phyloP scores from a whole-genome alignment of 2,888 invertebrate genomes.

The Rhodophaea formosa region DNA sequence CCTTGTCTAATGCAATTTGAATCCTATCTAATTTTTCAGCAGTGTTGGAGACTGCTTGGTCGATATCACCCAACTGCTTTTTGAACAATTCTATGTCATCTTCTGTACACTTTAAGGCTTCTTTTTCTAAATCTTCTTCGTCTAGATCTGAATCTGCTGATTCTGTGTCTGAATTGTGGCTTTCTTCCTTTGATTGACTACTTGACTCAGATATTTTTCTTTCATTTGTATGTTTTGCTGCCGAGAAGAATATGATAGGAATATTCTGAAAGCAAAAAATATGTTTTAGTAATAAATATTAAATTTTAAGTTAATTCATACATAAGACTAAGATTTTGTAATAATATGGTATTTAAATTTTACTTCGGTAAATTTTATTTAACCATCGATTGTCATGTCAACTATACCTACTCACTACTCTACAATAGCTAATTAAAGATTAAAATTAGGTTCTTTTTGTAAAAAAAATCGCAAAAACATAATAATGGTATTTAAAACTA shows the following conservation, averaged over 20 bases:
- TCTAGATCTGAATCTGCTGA: slow-evolving; percentile 53
- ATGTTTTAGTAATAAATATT: not conserved
- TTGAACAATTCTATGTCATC: slow-evolving; percentile 74
- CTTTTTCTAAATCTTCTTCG: slow-evolving; percentile 43
- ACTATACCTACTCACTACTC: too few relatives aligned
- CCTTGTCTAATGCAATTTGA: slow-evolving; percentile 71
- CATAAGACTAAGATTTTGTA: too few relatives aligned
- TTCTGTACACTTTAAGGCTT: slow-evolving; percentile 51
- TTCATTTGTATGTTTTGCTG: slow-evolving; percentile 82
- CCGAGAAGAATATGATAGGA: slow-evolving; percentile 95
- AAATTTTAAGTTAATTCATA: too few relatives aligned
- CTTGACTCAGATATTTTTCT: slow-evolving; percentile 67
- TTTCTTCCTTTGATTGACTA: slow-evolving; percentile 30
- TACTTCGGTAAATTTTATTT: too few relatives aligned
- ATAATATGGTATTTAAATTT: too few relatives aligned
- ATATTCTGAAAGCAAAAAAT: slow-evolving; percentile 72
- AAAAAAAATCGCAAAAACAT: too few relatives aligned
- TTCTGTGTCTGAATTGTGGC: slow-evolving; percentile 53
- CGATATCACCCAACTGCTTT: slow-evolving; percentile 74
- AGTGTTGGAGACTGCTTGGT: slow-evolving; percentile 76
- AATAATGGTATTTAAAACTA: too few relatives aligned
- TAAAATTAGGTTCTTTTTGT: too few relatives aligned
- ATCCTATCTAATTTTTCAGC: slow-evolving; percentile 80
- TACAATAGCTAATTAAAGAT: too few relatives aligned
- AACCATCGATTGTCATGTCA: too few relatives aligned